A percentile compares a stretch with the other conserved stretches of the same genome.
Conservation (phyloP, 1,140 invertebrate genomes). For the Halotydeus destructor region DNA sequence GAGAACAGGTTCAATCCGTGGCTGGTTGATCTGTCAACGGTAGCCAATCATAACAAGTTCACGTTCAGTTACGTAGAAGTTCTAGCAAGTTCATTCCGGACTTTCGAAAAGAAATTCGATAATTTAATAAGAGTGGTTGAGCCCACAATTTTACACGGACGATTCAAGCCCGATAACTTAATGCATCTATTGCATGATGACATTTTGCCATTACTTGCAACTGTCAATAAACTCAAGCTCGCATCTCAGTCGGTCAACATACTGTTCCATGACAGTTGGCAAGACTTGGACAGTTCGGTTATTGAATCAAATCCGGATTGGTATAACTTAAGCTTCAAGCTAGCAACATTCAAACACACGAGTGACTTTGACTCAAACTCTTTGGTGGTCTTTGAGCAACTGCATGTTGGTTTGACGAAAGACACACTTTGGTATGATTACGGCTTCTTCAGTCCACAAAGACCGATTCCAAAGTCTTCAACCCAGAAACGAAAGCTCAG, state of each 20-base stretch:
- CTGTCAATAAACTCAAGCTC: slow-evolving; percentile 21
- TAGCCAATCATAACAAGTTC: slow-evolving; percentile 23
- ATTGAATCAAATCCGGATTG: too few relatives aligned
- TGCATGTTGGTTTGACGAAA: slow-evolving; percentile 25
- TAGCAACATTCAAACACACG: neutral
- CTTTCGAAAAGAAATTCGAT: neutral
- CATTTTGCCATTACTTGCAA: slow-evolving; percentile 28
- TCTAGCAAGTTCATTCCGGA: slow-evolving; percentile 13
- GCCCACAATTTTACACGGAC: slow-evolving; percentile 19
- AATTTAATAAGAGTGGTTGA: slow-evolving; percentile 7
- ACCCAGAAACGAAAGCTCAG: slow-evolving; percentile 5
- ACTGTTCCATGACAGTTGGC: slow-evolving; percentile 10
- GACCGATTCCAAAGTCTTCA: slow-evolving; percentile 20
- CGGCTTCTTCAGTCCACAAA: slow-evolving; percentile 29
- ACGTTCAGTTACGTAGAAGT: slow-evolving; percentile 22
- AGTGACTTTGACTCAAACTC: neutral
- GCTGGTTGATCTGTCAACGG: slow-evolving; percentile 23
- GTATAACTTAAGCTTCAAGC: too few relatives aligned
- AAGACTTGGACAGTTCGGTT: too few relatives aligned
- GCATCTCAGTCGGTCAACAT: neutral
- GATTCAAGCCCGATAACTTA: slow-evolving; percentile 34
- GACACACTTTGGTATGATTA: slow-evolving; percentile 31
- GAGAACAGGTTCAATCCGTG: slow-evolving; percentile 15
- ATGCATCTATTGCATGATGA: slow-evolving; percentile 38
- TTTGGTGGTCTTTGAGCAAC: slow-evolving; percentile 25